These are phyloP conservation scores for Oikopleura dioica DNA, from an alignment of 23 tunicate species.

Conservation along the genomic window DNA sequence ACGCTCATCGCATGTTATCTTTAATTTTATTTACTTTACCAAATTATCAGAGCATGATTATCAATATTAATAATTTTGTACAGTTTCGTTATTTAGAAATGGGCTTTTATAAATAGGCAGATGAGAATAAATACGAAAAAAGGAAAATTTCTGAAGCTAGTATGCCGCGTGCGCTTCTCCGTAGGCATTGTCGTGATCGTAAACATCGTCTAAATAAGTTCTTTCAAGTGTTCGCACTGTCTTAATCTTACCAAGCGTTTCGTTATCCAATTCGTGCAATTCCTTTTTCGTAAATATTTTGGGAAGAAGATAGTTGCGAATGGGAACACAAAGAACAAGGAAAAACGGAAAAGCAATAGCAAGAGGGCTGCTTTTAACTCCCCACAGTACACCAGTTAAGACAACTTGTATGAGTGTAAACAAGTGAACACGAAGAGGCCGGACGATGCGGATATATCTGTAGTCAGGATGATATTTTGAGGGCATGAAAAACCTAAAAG, in stretches of 20 bases:
- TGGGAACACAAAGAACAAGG: conserved; percentile 59
- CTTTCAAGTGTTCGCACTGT: too few species aligned
- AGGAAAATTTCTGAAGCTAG: too few species aligned
- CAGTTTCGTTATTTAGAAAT: too few species aligned
- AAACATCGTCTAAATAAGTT: conserved; percentile 9
- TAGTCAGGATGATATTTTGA: conserved; percentile 81
- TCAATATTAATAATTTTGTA: not conserved
- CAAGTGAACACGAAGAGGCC: conserved; percentile 44
- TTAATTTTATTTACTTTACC: not conserved
- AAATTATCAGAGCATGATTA: not conserved
- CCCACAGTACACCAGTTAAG: conserved; percentile 64
- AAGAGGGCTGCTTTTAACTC: conserved; percentile 61
- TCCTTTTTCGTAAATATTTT: conserved; percentile 49
- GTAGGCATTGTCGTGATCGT: not conserved
- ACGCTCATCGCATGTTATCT: too few species aligned
- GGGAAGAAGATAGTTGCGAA: conserved; percentile 44
- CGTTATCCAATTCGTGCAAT: conserved; percentile 32
- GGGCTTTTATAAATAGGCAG: too few species aligned
- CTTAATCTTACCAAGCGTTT: too few species aligned
- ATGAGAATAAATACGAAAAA: too few species aligned
- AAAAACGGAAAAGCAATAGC: conserved; percentile 87
- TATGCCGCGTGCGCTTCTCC: conserved; percentile 5
- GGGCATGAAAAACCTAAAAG: conserved; percentile 48
- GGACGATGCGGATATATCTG: conserved; percentile 48
- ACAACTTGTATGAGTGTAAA: conserved; percentile 53